Base-by-base conservation (phyloP, 2,888 invertebrate species). In the Dilophus febrilis region DNA sequence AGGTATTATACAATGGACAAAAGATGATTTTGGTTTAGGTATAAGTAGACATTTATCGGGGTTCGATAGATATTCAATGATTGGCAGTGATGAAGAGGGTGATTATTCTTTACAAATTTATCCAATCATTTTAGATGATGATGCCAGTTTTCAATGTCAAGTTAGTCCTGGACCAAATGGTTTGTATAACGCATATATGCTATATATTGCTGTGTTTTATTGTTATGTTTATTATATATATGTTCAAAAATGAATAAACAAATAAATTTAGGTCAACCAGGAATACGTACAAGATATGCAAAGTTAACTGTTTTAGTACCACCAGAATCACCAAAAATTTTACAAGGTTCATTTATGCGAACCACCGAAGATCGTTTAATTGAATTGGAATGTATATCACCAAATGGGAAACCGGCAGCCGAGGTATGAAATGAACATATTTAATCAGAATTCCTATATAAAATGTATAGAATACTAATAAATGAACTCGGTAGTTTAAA, bases 1-100 rank as follows among this genome's bases (percentile, higher is more conserved):
- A 45, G 95, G 95, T 1, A 75, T 81, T 38, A 71, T 95, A 40
- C 95, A 95, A 59, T 95, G 97, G 97, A 94, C 94, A 38, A 86
- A 90, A 57, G 91, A 94, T 54, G 91, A 90, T 57, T 95, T 94
- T 53, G 95, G 92, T 0, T 71, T 97, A 39, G 95, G 95, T 8
- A 77, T 84, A 0, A 84, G 87, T 50, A 70, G 94, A 43, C 83
- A 87, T 50, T 71, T 95, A 45, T 82, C 84, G 40, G 90, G 88
- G 27, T 95, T 85, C 61, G 87, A 90, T 42, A 71, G 95, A 40
- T 95, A 95, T 62, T 73, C 81, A 46, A 94, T 97, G 94, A 82
- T 91, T 46, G 95, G 95, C 30, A 88, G 84, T 54, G 88, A 91
- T 57, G 87, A 87, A 60, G 88, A 90, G 72, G 87, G 88, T 50